A percentile compares a stretch with the other conserved stretches of the same genome.
phyloP scores from a whole-genome alignment of 2,797 vertebrate species.

The Gymnothorax javanicus region DNA sequence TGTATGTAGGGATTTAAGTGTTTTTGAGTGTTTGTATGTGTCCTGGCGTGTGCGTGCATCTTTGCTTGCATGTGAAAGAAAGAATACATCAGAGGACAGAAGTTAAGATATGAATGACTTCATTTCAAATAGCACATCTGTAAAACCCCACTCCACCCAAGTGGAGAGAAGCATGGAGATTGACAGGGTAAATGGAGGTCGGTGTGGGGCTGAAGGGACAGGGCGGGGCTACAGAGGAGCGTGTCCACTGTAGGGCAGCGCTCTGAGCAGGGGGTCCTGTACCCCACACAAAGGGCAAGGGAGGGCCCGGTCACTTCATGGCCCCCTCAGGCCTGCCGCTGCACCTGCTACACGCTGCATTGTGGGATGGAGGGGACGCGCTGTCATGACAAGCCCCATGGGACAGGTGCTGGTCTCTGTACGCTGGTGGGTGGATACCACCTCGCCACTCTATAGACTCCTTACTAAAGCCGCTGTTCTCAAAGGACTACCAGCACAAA shows the following conservation, averaged over 20 bases:
- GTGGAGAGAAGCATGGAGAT: background rate
- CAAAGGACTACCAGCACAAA: constrained; percentile 21
- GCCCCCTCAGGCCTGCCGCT: background rate
- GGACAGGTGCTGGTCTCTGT: constrained; percentile 40
- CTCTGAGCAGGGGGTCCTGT: constrained; percentile 30
- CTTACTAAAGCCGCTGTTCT: background rate
- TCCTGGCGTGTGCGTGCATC: background rate
- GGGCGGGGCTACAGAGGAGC: constrained; percentile 28
- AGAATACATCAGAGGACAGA: background rate
- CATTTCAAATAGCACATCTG: constrained; percentile 2
- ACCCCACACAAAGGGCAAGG: constrained; percentile 41
- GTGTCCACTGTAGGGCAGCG: constrained; percentile 34
- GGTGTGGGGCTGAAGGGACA: background rate
- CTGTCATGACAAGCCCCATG: background rate
- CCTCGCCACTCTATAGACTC: background rate
- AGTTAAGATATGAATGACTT: background rate
- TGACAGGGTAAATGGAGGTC: background rate
- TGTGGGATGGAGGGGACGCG: background rate
- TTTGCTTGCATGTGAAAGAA: background rate
- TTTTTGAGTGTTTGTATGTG: background rate
- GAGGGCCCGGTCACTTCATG: constrained; percentile 12
- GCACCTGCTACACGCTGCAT: background rate
- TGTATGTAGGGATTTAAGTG: background rate
- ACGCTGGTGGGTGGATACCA: constrained; percentile 25
- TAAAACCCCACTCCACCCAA: background rate